Base-by-base conservation (phyloP, 2,888 invertebrate species). In the Dasysyrphus albostriatus region DNA sequence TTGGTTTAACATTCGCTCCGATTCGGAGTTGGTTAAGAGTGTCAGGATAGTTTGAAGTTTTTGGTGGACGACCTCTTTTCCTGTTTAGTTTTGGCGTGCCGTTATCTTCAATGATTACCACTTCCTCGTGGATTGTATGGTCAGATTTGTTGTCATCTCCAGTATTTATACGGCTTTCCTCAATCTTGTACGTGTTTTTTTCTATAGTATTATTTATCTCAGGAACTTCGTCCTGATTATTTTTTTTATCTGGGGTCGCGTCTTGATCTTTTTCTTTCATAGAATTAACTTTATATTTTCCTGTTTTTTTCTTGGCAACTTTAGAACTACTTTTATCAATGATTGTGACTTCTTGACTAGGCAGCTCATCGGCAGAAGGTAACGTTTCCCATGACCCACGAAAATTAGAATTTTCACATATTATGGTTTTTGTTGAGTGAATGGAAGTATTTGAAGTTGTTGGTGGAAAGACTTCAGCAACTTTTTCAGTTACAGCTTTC, bases 361-460 rank as follows among this genome's bases (percentile, higher is more conserved):
- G 5, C 8, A 19, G 8, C 34, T 51, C 51, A 37, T 51, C 67
- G 37, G 2, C 34, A 14, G 67, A 67, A 14, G 16, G 29, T 5
- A 67, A 8, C 3, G 24, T 51, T 51, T 69, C 67, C 51, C 67
- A 69, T 9, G 51, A 69, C 24, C n/a, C 51, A 10, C 10, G 39
- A n/a, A 24, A 5, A 24, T 37, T 37, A 16, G 16, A 29, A 24
- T 37, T 67, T 24, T 19, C 12, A 1, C 19, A 1, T 16, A 14
- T 8, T 16, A 19, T 2, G n/a, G 5, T 69, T n/a, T 8, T 14
- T 9, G 5, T 14, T 24, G 59, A 14, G 6, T 37, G 5, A 59
- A 3, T 37, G 37, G 6, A 12, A 34, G 16, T 7, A 24, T n/a
- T 8, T 1, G 1, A 3, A 3, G 54, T 14, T 51, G 51, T 51